Base-by-base conservation (phyloP, 1,140 invertebrate genomes). In the Trichonephila inaurata region DNA sequence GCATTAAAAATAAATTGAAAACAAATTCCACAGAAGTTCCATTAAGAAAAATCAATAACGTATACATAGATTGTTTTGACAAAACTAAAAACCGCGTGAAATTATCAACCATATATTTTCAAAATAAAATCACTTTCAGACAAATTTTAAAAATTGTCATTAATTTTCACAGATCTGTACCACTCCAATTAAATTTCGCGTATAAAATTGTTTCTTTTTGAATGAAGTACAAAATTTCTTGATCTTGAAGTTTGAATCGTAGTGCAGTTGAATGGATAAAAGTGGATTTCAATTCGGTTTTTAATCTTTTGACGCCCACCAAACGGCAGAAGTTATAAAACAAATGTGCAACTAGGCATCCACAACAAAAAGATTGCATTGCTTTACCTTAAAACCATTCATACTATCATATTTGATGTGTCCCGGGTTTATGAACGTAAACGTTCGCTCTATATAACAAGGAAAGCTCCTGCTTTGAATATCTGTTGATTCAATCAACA, bases 391-490 rank as follows among this genome's bases (percentile, higher is more conserved):
- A 21, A 66, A 44, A 64, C 28, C 62, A 33, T 64, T 69, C 19
- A 18, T 62, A 8, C 64, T 72, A 66, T 24, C 40, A 69, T 64
- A 72, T 64, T 51, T 69, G 60, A 44, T 18, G 87, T 19, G 33
- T 89, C 21, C 40, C 60, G 66, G 81, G 18, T 12, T 90, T 81
- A 81, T 81, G 66, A 90, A 90, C 40, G 64, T 89, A 28, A 77
- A 60, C 19, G 81, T 82, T 44, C 90, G 28, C 60, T 83, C 81
- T 82, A 58, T 51, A 51, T 91, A 64, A 66, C 81, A 83, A 91
- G 90, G 81, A 91, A 91, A 85, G 81, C 90, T 91, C 61, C 72
- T 83, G 81, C 58, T 91, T 60, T 81, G 28, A 91, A 91, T 33
- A 61, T 40, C 62, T 58, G 51, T 44, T 91, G 77, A 77, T 18